These are phyloP conservation scores for Drosophila sturtevanti DNA, from an alignment of 1,140 invertebrate species.

Conservation along the genomic window DNA sequence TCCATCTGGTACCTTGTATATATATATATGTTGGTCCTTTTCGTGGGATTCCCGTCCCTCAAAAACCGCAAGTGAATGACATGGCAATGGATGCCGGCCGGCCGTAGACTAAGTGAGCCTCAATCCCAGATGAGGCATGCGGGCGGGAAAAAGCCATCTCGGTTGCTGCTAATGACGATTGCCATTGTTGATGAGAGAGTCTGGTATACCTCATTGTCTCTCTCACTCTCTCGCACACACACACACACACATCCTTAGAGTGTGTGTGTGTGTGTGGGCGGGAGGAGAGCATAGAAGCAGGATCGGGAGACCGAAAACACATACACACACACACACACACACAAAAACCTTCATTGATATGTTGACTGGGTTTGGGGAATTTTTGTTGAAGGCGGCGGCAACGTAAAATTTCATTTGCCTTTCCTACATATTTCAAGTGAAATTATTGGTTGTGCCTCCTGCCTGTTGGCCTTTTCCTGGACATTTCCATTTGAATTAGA, in stretches of 20 bases:
- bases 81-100: conserved; percentile 20
- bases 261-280: not conserved
- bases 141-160: conserved; percentile 34
- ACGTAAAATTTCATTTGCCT: conserved; percentile 62
- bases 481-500: conserved; percentile 46
- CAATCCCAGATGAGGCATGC: conserved; percentile 22
- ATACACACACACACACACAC: too few species aligned
- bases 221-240: conserved; percentile 8
- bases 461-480: conserved; percentile 6
- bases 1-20: not conserved
- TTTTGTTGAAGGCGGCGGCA: not conserved
- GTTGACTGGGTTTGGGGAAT: conserved; percentile 36
- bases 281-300: conserved; percentile 12
- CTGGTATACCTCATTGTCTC: not conserved
- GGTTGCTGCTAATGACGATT: conserved; percentile 78
- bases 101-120: not conserved
- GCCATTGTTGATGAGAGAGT: conserved; percentile 58
- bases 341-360: conserved; percentile 67
- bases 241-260: too few species aligned
- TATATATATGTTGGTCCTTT: not conserved
- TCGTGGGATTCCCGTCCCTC: not conserved
- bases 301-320: conserved; percentile 13
- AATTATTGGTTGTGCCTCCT: conserved; percentile 56
- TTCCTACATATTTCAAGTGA: conserved; percentile 63
- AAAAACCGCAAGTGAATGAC: conserved; percentile 74